phyloP scores from a whole-genome alignment of 2,113 vertebrate genomes.

The Scolopax mira region DNA sequence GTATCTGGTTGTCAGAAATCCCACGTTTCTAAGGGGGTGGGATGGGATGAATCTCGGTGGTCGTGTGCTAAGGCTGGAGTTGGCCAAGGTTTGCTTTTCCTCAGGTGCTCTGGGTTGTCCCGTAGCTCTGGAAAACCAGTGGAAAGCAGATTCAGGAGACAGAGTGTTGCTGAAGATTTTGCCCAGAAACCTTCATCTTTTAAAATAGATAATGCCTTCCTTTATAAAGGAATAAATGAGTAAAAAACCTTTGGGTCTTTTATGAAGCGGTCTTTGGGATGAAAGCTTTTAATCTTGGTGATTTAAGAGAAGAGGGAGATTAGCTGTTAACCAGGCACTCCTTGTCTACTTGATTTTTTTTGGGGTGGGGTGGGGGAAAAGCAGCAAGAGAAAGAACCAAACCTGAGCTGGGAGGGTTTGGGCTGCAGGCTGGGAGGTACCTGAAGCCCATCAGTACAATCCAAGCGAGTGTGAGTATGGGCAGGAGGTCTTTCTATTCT shows the following conservation, averaged over 20 bases:
- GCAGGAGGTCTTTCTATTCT: not conserved
- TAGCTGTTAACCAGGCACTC: not conserved
- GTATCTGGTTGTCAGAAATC: not conserved
- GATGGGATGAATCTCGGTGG: accelerated
- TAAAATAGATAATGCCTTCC: not conserved
- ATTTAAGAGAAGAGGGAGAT: not conserved
- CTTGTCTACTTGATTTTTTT: not conserved
- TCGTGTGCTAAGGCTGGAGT: not conserved
- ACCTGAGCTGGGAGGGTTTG: not conserved
- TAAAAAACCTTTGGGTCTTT: not conserved
- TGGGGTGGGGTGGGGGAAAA: not conserved
- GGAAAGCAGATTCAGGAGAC: accelerated
- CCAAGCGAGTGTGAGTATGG: not conserved
- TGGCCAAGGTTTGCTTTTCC: not conserved
- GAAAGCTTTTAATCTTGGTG: not conserved
- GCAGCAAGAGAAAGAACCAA: not conserved
- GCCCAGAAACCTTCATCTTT: not conserved
- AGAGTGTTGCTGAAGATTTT: not conserved
- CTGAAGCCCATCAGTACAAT: not conserved
- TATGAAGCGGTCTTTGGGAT: not conserved
- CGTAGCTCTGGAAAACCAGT: not conserved
- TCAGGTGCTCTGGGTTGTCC: not conserved
- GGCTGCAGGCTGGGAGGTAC: not conserved
- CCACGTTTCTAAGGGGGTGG: not conserved
- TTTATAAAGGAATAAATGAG: not conserved